Base-by-base conservation (phyloP, 1,140 invertebrate species). In the Idris sp. region DNA sequence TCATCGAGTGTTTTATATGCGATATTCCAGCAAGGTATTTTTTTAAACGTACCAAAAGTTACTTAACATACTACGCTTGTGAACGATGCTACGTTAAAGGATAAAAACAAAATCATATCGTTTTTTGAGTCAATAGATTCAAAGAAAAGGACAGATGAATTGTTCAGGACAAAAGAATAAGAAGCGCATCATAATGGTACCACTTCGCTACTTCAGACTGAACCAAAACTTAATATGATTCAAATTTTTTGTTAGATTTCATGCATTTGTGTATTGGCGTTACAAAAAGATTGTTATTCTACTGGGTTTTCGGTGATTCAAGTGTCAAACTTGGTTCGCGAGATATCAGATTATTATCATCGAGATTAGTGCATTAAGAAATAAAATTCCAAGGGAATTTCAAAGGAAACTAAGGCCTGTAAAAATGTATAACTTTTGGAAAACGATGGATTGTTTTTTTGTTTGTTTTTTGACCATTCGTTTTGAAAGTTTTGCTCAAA, bases 141-240 rank as follows among this genome's bases (percentile, higher is more conserved):
- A 33, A 30, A 31, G 25, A 28, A 16, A 16, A 48, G 44, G 33
- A 31, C 44, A 9, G 28, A 48, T 19, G 14, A 48, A 31, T 16
- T 28, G 4, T 48, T 72, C 31, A 11, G 49, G 6, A 48, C 6
- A 2, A 19, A 31, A 46, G 35, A 54, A 11, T 44, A 72, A 46
- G 4, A 4, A 38, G 19, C 49, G 16, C 68, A 72, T 22, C 30
- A 33, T 10, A 33, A 9, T 7, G 33, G 11, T 14, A 35, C 11
- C 10, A 35, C 10, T 7, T 13, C 33, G 7, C 11, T 35, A 3
- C 11, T 35, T 3, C 11, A 35, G 3, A 35, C 14, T 13, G 10
- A 35, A 35, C 33, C 33, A 14, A 11, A 35, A 6, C 11, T 35
- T 35, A 13, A 35, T 13, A 35, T 35, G 33, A 13, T 35, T 1